Percentiles rank a stretch among this genome's conserved stretches.
Conservation (phyloP, 37 sponge, comb jelly and placozoan species). For the Aphrocallistes beatrix region DNA sequence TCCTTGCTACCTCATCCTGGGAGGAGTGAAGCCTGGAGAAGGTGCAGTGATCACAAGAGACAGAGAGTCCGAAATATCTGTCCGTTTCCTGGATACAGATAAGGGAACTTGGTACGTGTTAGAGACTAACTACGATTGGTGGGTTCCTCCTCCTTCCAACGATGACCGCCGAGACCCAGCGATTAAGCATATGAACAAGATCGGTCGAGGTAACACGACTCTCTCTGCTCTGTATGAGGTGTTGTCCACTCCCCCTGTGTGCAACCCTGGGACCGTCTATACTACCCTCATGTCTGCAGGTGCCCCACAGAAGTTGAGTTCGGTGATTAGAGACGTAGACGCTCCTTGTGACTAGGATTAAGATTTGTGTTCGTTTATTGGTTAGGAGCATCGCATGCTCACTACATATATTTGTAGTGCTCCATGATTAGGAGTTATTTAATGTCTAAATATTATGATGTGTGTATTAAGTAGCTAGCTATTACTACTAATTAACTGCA, state of each 20-base stretch:
- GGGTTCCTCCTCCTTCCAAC: slow-evolving; percentile 56
- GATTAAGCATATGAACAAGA: slow-evolving; percentile 49
- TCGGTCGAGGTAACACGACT: slow-evolving; percentile 28
- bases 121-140: slow-evolving; percentile 93
- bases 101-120: slow-evolving; percentile 65
- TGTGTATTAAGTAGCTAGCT: too few relatives aligned
- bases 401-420: too few relatives aligned
- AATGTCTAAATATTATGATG: too few relatives aligned
- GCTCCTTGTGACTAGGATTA: neutral
- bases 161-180: slow-evolving; percentile 84
- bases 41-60: slow-evolving; percentile 79
- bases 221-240: slow-evolving; percentile 37
- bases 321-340: slow-evolving; percentile 26
- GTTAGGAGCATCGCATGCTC: too few relatives aligned
- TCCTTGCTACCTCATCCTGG: slow-evolving; percentile 69
- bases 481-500: too few relatives aligned
- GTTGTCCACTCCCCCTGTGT: slow-evolving; percentile 63
- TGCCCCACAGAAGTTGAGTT: slow-evolving; percentile 29
- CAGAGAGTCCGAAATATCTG: slow-evolving; percentile 37
- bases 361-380: neutral
- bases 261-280: slow-evolving; percentile 63
- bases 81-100: slow-evolving; percentile 38
- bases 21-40: slow-evolving; percentile 49
- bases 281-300: slow-evolving; percentile 65
- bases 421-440: too few relatives aligned